These are phyloP conservation scores for Hiodon tergisus DNA, from an alignment of 2,113 vertebrate species.

Conservation along the genomic window DNA sequence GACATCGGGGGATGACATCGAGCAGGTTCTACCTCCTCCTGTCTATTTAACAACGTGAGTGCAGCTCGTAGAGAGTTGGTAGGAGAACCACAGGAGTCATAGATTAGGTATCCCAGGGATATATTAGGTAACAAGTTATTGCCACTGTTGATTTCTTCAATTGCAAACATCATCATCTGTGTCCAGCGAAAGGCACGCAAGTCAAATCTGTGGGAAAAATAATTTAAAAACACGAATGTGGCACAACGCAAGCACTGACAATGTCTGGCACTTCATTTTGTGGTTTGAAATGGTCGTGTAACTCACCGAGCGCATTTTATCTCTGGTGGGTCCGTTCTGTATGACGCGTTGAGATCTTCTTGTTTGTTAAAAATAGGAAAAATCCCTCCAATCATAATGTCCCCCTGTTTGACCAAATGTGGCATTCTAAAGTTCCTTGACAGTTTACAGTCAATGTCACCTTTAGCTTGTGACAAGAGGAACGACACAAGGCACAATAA, in stretches of 20 bases:
- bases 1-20: conserved; percentile 51
- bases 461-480: conserved; percentile 31
- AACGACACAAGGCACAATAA: conserved; percentile 22
- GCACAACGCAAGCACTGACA: neutral
- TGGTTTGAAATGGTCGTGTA: neutral
- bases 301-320: conserved; percentile 55
- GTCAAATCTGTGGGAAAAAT: conserved; percentile 52
- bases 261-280: neutral
- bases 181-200: conserved; percentile 62
- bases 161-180: conserved; percentile 64
- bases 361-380: conserved; percentile 66
- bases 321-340: conserved; percentile 39
- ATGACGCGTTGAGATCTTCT: conserved; percentile 34
- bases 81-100: conserved; percentile 64
- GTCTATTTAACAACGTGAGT: conserved; percentile 47
- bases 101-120: conserved; percentile 62
- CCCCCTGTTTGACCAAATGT: conserved; percentile 52
- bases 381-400: conserved; percentile 66
- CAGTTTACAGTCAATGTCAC: conserved; percentile 43
- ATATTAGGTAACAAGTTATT: conserved; percentile 56
- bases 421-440: conserved; percentile 47
- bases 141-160: conserved; percentile 64
- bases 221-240: neutral
- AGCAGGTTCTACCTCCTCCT: conserved; percentile 18
- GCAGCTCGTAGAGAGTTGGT: conserved; percentile 57